Evolutionary conservation across 1,140 invertebrate species (phyloP).

Genomic region (Cydia fagiglandana): DNA sequence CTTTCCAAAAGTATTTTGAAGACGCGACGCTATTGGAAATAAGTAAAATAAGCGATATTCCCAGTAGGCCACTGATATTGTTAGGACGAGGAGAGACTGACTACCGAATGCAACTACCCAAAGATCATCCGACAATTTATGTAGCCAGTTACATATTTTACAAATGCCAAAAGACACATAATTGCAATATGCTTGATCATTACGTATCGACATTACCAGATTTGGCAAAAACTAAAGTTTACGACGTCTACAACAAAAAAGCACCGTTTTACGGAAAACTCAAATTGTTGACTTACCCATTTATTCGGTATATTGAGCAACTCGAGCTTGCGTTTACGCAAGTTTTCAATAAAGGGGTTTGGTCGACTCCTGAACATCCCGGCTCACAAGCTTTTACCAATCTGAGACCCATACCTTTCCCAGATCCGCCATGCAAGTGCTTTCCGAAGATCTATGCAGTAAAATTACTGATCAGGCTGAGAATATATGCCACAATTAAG

Average conservation of each 20-base stretch:
- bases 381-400: background rate
- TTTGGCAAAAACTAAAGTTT: background rate
- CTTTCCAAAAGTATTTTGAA: background rate
- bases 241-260: background rate
- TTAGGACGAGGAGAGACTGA: constrained; percentile 5
- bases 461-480: background rate
- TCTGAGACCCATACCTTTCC: background rate
- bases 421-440: background rate
- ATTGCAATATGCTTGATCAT: background rate
- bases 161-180: background rate
- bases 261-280: background rate
- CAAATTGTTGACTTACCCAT: background rate
- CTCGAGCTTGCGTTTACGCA: background rate
- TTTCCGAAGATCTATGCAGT: background rate
- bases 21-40: background rate
- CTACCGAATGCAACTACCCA: background rate
- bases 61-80: background rate
- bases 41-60: background rate
- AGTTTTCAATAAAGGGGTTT: background rate
- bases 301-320: background rate
- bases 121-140: constrained; percentile 3
- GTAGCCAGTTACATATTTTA: constrained; percentile 10
- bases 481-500: background rate
- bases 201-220: background rate
- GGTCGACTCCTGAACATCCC: background rate